phyloP scores from a whole-genome alignment of 2,797 vertebrate genomes.

The Lemur catta region DNA sequence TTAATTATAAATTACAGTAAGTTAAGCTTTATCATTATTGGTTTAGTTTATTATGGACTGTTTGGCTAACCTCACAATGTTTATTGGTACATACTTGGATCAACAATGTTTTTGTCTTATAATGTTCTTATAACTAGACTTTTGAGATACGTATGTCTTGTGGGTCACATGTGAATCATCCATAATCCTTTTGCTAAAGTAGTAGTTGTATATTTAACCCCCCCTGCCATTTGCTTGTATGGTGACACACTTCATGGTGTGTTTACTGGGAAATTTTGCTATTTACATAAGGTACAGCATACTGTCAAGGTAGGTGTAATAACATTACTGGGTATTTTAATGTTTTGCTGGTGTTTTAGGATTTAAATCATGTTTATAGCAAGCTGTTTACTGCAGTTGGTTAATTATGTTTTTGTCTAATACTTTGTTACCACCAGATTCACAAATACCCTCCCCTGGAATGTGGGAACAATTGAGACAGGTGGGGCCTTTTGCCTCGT shows the following conservation, averaged over 20 bases:
- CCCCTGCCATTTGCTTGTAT: neutral
- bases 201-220: neutral
- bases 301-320: slow-evolving; percentile 3
- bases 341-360: neutral
- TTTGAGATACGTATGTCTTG: neutral
- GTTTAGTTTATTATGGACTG: slow-evolving; percentile 10
- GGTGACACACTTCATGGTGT: neutral
- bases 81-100: neutral
- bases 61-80: neutral
- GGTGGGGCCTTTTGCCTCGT: neutral
- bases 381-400: neutral
- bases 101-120: neutral
- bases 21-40: neutral
- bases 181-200: neutral
- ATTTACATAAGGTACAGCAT: slow-evolving; percentile 34
- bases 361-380: slow-evolving; percentile 23
- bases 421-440: neutral
- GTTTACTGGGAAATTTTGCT: slow-evolving; percentile 26
- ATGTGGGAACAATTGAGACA: neutral
- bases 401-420: slow-evolving; percentile 17
- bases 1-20: slow-evolving; percentile 12
- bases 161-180: neutral
- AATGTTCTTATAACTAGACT: slow-evolving; percentile 14
- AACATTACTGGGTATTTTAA: slow-evolving; percentile 33
- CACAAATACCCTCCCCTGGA: no score